phyloP scores from a whole-genome alignment of 1,140 invertebrate genomes.

The Drosophila gunungcola region DNA sequence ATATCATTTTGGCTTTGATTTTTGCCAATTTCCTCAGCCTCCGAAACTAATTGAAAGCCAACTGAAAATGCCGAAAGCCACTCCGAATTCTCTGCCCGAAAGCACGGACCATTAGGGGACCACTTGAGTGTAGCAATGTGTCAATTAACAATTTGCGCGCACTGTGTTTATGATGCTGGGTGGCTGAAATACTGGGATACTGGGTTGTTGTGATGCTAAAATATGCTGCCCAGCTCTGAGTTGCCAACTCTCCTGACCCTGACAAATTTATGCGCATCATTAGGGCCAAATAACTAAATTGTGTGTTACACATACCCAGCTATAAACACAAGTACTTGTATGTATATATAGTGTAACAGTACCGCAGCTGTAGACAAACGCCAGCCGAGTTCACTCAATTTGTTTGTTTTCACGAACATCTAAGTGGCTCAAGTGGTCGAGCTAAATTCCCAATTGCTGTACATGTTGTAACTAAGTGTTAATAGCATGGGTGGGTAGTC shows the following conservation, averaged over 20 bases:
- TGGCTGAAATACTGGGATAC: slow-evolving; percentile 6
- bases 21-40: slow-evolving; percentile 2
- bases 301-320: slow-evolving; percentile 1
- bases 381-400: slow-evolving; percentile 57
- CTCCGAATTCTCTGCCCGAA: not conserved
- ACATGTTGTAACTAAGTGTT: slow-evolving; percentile 55
- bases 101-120: slow-evolving; percentile 37
- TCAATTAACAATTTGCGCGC: slow-evolving; percentile 72
- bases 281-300: slow-evolving; percentile 47
- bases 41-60: slow-evolving; percentile 29
- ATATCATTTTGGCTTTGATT: not conserved
- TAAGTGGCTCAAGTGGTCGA: slow-evolving; percentile 68
- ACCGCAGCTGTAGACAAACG: slow-evolving; percentile 13
- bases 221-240: slow-evolving; percentile 21
- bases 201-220: slow-evolving; percentile 18
- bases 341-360: slow-evolving; percentile 14
- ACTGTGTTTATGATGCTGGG: slow-evolving; percentile 54
- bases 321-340: not conserved
- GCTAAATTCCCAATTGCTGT: slow-evolving; percentile 57
- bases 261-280: slow-evolving; percentile 67
- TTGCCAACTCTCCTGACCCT: slow-evolving; percentile 8
- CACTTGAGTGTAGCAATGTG: slow-evolving; percentile 65
- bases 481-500: slow-evolving; percentile 16
- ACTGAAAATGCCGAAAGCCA: slow-evolving; percentile 14
- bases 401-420: slow-evolving; percentile 59